Evolutionary conservation across 2,797 vertebrate genomes (phyloP).

Genomic region (Acanthiza pusilla): DNA sequence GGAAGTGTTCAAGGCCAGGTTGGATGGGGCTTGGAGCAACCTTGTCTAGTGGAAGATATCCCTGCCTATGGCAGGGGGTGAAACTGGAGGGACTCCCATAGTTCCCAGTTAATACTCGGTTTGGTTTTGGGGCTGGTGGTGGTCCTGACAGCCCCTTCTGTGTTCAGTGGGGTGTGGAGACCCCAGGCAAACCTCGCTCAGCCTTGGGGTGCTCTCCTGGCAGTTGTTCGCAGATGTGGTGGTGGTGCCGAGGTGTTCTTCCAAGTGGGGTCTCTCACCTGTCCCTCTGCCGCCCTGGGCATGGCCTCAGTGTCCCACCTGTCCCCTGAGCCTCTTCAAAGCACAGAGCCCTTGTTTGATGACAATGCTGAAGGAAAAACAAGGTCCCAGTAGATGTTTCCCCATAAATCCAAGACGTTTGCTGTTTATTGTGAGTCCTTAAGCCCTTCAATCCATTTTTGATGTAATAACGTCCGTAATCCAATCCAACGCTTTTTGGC

Average conservation of each 20-base stretch:
- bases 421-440: conserved; percentile 39
- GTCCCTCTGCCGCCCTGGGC: neutral
- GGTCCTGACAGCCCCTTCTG: neutral
- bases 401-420: neutral
- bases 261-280: neutral
- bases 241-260: neutral
- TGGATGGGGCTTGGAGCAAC: neutral
- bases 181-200: accelerated
- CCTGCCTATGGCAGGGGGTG: neutral
- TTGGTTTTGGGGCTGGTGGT: neutral
- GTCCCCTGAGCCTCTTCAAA: neutral
- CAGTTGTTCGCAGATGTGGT: neutral
- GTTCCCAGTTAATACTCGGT: neutral
- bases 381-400: neutral
- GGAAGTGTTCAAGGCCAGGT: neutral
- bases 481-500: conserved; percentile 37
- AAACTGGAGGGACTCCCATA: neutral
- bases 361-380: neutral
- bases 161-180: neutral
- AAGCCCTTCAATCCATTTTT: conserved; percentile 48
- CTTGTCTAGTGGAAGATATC: neutral
- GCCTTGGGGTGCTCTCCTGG: neutral
- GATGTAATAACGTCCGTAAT: conserved; percentile 35
- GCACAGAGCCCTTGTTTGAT: neutral
- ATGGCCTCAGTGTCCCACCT: neutral